phyloP scores from a whole-genome alignment of 2,113 vertebrate genomes.

The Fregata magnificens region DNA sequence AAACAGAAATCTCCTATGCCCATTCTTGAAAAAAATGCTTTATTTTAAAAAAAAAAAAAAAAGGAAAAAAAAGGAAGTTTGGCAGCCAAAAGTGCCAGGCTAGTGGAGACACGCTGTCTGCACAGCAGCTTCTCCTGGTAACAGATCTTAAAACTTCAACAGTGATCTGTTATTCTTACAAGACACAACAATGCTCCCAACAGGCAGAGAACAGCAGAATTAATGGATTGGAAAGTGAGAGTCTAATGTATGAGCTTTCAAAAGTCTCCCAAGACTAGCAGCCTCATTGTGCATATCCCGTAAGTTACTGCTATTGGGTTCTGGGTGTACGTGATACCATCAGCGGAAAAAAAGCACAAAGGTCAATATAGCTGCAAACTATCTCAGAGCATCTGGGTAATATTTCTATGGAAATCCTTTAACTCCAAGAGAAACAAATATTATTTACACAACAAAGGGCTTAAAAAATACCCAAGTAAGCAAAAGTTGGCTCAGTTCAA shows the following conservation, averaged over 20 bases:
- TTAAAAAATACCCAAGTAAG: conserved; percentile 53
- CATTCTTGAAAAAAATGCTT: neutral
- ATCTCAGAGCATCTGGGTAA: neutral
- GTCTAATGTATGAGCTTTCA: conserved; percentile 72
- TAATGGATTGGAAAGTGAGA: conserved; percentile 79
- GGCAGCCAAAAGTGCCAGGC: neutral
- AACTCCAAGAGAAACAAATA: conserved; percentile 60
- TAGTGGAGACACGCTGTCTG: conserved; percentile 51
- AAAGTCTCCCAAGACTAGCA: conserved; percentile 64
- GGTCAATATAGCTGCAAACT: conserved; percentile 46
- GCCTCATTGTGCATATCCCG: conserved; percentile 50
- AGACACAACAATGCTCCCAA: conserved; percentile 71
- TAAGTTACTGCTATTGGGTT: conserved; percentile 48
- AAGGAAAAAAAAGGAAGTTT: neutral
- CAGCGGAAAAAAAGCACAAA: neutral
- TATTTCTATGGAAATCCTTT: conserved; percentile 30
- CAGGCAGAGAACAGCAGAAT: conserved; percentile 73
- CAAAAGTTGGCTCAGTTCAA: conserved; percentile 56
- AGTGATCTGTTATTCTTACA: conserved; percentile 74
- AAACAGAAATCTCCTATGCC: neutral
- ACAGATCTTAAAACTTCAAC: conserved; percentile 57
- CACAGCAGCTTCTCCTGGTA: conserved; percentile 53
- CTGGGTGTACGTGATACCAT: neutral
- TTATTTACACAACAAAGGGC: conserved; percentile 63
- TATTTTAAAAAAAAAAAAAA: neutral